Evolutionary conservation across 2,797 vertebrate genomes (phyloP).

Genomic region (Mormyrops boulengeri): DNA sequence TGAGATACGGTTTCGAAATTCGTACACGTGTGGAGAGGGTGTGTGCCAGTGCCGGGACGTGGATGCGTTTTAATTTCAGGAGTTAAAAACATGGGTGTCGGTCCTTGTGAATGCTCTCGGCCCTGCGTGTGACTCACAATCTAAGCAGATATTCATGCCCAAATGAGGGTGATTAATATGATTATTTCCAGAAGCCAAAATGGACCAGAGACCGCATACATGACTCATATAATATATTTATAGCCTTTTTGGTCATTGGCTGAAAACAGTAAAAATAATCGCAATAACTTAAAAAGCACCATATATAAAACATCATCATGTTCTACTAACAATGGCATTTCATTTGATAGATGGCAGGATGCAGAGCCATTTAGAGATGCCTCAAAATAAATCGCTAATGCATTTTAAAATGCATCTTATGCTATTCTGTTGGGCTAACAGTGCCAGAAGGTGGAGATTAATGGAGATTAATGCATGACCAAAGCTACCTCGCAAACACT

Average conservation of each 20-base stretch:
- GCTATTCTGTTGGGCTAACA: not conserved
- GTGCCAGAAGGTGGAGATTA: not conserved
- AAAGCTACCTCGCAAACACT: not conserved
- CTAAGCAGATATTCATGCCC: not conserved
- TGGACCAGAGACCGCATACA: not conserved
- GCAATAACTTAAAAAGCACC: not conserved
- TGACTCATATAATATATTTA: not conserved
- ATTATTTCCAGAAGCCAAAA: not conserved
- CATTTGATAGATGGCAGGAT: constrained; percentile 4
- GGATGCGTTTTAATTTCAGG: not conserved
- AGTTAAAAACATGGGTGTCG: not conserved
- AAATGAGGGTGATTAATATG: not conserved
- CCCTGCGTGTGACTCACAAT: not conserved
- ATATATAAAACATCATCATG: not conserved
- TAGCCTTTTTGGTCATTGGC: not conserved
- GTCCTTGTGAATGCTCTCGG: not conserved
- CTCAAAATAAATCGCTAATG: not conserved
- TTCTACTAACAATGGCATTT: not conserved
- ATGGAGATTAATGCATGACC: constrained; percentile 3
- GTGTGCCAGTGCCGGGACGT: not conserved
- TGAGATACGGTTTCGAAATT: constrained; percentile 12
- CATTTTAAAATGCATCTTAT: not conserved
- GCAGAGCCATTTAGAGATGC: not conserved
- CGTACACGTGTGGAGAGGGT: not conserved
- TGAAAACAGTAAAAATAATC: not conserved